phyloP scores from a whole-genome alignment of 2,113 vertebrate species.

The Speoplatyrhinus poulsoni region DNA sequence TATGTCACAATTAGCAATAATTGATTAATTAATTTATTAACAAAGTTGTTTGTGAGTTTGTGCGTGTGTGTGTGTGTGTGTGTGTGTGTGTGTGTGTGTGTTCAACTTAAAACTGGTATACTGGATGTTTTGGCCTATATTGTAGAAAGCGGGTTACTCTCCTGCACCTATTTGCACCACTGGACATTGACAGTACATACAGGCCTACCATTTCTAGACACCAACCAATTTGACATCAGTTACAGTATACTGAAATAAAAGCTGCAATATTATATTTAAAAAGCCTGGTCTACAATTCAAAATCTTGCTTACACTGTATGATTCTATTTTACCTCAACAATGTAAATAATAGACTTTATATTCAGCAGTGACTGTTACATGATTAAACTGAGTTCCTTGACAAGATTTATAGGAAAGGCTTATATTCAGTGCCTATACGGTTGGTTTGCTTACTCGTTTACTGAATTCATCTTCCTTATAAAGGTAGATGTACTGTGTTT shows the following conservation, averaged over 20 bases:
- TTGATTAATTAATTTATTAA: conserved; percentile 58
- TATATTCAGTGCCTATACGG: conserved; percentile 18
- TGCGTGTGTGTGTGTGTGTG: conserved; percentile 19
- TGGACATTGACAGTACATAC: conserved; percentile 17
- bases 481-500: neutral
- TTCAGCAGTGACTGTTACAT: conserved; percentile 62
- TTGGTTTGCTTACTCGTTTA: conserved; percentile 38
- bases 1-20: conserved; percentile 76
- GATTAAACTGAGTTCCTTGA: conserved; percentile 34
- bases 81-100: conserved; percentile 24
- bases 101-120: conserved; percentile 26
- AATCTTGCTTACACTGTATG: conserved; percentile 21
- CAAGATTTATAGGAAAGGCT: conserved; percentile 41
- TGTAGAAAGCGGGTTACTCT: conserved; percentile 33
- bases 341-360: conserved; percentile 37
- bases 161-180: conserved; percentile 48
- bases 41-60: conserved; percentile 39
- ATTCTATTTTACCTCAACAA: conserved; percentile 17
- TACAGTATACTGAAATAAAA: conserved; percentile 11
- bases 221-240: conserved; percentile 2
- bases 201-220: conserved; percentile 30
- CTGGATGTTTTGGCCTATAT: conserved; percentile 32
- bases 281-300: conserved; percentile 35
- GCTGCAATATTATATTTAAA: conserved; percentile 32
- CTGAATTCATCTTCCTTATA: conserved; percentile 33